Base-by-base conservation (phyloP, 2,888 invertebrate genomes). In the Lepetodrilus schrolli region DNA sequence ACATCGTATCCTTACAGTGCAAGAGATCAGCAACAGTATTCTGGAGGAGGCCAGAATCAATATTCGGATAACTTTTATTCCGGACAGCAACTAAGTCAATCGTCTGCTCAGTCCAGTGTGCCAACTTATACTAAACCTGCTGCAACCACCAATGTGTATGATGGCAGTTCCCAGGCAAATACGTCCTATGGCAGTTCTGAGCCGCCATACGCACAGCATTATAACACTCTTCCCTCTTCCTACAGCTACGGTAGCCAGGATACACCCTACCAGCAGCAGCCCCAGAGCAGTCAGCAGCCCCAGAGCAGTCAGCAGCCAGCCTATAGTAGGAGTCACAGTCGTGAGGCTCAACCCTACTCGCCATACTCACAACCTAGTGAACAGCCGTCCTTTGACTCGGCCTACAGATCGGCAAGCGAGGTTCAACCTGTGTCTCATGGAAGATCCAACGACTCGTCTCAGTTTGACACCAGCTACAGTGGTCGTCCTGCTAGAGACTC, bases 171-270 rank as follows among this genome's bases (percentile, higher is more conserved):
- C 4, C 47, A 68, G 26, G 68, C 26, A 43, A 68, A 68, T 38
- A 47, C 38, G 17, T 68, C 68, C 1, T 68, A 43, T 30, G 47
- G 43, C 65, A 66, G 72, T 66, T 58, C 72, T 0, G 72, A 66
- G 8, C 47, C 47, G 37, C 36, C 72, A 1, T 47, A 43, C 23
- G 38, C 34, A 13, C 75, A 74, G 69, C 70, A 72, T 58, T 76
- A 77, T 23, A 77, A 74, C 30, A 43, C 43, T 13, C 26, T 72
- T 38, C 79, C 74, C 13, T 69, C 74, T 47, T 73, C 80, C 13
- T 77, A 72, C 48, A 68, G 30, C 50, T 75, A 73, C 66, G 73
- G 66, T 21, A 38, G 73, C 0, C 73, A 73, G 37, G 58, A 58
- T 8, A 13, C 58, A 20, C 8, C 70, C 13, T 34, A 72, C 20